Conservation (phyloP, 2,797 vertebrate genomes). For the Tapera naevia region DNA sequence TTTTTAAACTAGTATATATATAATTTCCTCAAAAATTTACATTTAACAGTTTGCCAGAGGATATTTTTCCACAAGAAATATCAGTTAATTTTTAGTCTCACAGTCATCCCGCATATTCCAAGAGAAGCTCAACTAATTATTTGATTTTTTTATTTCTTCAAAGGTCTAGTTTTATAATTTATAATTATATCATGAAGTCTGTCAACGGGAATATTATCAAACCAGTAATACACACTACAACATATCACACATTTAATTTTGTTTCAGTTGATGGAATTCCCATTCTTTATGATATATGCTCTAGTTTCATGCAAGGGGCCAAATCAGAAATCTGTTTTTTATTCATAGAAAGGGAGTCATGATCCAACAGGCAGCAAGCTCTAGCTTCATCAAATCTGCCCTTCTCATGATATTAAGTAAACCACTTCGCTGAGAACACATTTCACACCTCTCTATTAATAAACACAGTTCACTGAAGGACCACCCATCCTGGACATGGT, state of each 20-base stretch:
- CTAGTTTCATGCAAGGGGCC: neutral
- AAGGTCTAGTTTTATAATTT: neutral
- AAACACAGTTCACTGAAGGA: neutral
- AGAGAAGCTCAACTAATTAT: neutral
- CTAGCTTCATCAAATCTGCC: neutral
- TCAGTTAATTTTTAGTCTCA: neutral
- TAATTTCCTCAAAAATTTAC: neutral
- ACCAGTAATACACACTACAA: neutral
- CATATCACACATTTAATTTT: neutral
- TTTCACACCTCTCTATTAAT: neutral
- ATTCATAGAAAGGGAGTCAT: neutral
- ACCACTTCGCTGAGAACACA: neutral
- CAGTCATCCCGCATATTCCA: neutral
- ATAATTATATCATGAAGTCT: neutral
- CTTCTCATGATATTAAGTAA: neutral
- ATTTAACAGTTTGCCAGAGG: neutral
- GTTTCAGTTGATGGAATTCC: neutral
- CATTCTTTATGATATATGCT: neutral
- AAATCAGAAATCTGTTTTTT: neutral
- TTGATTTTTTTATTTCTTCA: neutral
- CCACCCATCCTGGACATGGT: neutral
- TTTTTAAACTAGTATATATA: neutral
- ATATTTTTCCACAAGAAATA: neutral
- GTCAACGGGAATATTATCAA: neutral
- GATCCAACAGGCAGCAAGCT: neutral